phyloP scores from a whole-genome alignment of 2,797 vertebrate genomes.

The Pangasius djambal region DNA sequence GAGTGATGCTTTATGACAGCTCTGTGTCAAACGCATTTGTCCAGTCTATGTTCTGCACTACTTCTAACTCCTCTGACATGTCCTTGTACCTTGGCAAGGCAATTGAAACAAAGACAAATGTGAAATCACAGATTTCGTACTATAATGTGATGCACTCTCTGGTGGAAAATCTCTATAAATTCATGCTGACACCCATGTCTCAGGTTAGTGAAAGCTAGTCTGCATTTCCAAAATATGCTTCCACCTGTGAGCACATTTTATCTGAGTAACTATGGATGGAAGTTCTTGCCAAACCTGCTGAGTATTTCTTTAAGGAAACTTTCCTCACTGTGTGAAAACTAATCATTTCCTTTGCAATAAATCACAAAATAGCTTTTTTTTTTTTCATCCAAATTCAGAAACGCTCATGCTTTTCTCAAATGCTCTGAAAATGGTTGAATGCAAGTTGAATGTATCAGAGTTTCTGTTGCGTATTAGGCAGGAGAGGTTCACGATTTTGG shows the following conservation, averaged over 20 bases:
- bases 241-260: neutral
- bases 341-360: neutral
- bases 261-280: neutral
- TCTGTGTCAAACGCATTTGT: neutral
- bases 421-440: neutral
- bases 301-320: neutral
- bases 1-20: neutral
- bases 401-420: neutral
- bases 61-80: neutral
- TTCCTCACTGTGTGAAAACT: neutral
- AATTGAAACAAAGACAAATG: neutral
- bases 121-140: neutral
- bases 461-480: neutral
- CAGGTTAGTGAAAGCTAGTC: neutral
- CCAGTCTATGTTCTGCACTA: neutral
- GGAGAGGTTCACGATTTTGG: neutral
- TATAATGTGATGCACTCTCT: neutral
- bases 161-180: conserved; percentile 8
- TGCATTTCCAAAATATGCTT: neutral
- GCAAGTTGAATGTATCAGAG: neutral
- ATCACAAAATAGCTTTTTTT: neutral
- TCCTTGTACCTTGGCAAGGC: neutral
- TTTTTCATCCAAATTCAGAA: neutral
- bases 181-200: neutral
- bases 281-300: too few species aligned